Evolutionary conservation across 2,113 vertebrate species (phyloP), one percentile per base, ranked within the genome.

Genomic region (Polyodon spathula): DNA sequence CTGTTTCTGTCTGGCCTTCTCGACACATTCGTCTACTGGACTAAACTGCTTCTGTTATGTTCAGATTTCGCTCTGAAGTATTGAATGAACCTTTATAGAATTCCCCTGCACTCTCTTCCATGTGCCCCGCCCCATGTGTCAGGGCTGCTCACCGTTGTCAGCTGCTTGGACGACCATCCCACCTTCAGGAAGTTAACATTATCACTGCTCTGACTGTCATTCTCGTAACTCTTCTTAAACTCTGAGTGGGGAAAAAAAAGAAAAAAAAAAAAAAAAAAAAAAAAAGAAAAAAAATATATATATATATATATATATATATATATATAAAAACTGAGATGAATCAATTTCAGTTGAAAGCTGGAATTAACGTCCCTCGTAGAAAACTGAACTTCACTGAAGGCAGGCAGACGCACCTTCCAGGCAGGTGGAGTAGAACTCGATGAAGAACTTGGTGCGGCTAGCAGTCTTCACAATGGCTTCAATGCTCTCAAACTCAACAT

Each of bases 361-460:
- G n/a, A n/a, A n/a, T n/a, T n/a, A n/a, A n/a, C n/a, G n/a, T n/a
- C n/a, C n/a, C n/a, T n/a, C n/a, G n/a, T n/a, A n/a, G n/a, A n/a
- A n/a, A n/a, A n/a, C n/a, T n/a, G n/a, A n/a, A n/a, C n/a, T n/a
- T n/a, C n/a, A n/a, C n/a, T n/a, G n/a, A n/a, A n/a, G n/a, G n/a
- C n/a, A n/a, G 6, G 16, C 52, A 63, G 4, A 4, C 27, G 71
- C 63, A 97, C 95, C 95, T 82, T 98, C 95, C 65, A 98, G 79
- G 76, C 94, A 97, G 4, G 93, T 91, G 40, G 95, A 98, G 72
- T 97, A 98, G 64, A 98, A 98, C 73, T 98, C 94, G 0, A 98
- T 97, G 79, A 98, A 98, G 83, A 98, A 98, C 78, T 98, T 97
- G 66, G 93, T 96, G 68, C 95, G 83, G 74, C 95, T 98, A 8